A percentile compares a stretch with the other conserved stretches of the same genome.
These are phyloP conservation scores for Brachypterus glaber DNA, from an alignment of 2,888 invertebrate genomes.

Conservation along the genomic window DNA sequence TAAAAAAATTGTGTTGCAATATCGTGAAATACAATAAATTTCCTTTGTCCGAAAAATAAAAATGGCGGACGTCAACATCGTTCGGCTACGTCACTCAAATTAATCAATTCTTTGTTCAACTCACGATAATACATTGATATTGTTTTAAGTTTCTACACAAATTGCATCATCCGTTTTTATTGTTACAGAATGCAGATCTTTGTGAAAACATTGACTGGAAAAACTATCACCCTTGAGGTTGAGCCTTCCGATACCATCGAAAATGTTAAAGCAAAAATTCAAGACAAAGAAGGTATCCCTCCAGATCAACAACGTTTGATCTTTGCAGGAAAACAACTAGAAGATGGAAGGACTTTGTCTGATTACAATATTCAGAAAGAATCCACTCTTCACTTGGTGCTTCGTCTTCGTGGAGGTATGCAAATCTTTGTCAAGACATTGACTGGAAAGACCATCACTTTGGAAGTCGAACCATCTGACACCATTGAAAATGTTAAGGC, in stretches of 20 bases:
- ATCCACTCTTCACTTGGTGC: constrained; percentile 78
- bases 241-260: constrained; percentile 88
- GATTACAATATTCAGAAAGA: constrained; percentile 94
- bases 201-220: constrained; percentile 87
- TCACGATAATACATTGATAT: too few species aligned
- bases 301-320: constrained; percentile 62
- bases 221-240: constrained; percentile 87
- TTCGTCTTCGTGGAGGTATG: constrained; percentile 79
- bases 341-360: constrained; percentile 79
- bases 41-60: too few species aligned
- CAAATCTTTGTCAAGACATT: constrained; percentile 50
- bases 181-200: constrained; percentile 99
- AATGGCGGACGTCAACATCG: too few species aligned
- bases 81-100: too few species aligned
- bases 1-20: too few species aligned
- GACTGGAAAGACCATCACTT: constrained; percentile 49
- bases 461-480: constrained; percentile 53
- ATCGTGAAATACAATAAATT: too few species aligned
- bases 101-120: too few species aligned
- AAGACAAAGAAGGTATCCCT: constrained; percentile 52
- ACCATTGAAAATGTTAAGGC: constrained; percentile 57
- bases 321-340: constrained; percentile 90
- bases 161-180: too few species aligned
- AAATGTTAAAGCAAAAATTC: constrained; percentile 88
- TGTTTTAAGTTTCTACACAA: too few species aligned